Conservation (phyloP, 1,140 invertebrate genomes). For the Tenebrio molitor region DNA sequence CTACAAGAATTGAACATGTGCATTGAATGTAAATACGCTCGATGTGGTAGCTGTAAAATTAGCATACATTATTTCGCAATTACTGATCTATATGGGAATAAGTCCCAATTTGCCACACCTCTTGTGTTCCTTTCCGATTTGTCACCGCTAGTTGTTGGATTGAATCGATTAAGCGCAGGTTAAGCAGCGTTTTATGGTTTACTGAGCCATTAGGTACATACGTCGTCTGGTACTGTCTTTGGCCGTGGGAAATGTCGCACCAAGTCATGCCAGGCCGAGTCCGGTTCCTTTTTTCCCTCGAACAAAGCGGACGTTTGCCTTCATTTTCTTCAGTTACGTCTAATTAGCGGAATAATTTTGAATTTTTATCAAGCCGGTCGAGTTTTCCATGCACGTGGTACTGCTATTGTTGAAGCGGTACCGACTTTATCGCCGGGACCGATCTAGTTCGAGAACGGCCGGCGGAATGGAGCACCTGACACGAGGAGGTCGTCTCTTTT, state of each 20-base stretch:
- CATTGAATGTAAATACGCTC: conserved; percentile 30
- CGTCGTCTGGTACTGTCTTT: conserved; percentile 6
- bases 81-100: conserved; percentile 11
- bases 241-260: conserved; percentile 32
- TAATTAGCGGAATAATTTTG: neutral
- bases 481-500: neutral
- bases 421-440: neutral
- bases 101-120: neutral
- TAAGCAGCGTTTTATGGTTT: neutral
- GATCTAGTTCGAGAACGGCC: neutral
- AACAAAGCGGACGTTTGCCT: neutral
- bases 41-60: conserved; percentile 36
- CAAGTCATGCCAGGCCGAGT: neutral
- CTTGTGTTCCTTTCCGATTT: conserved; percentile 19
- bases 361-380: conserved; percentile 1
- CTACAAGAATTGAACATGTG: conserved; percentile 18
- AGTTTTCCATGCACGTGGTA: neutral
- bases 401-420: neutral
- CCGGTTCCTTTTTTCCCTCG: neutral
- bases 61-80: conserved; percentile 37
- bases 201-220: conserved; percentile 15
- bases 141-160: conserved; percentile 13
- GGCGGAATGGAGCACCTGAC: neutral
- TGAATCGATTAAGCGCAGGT: conserved; percentile 13
- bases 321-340: conserved; percentile 3